A percentile compares a stretch with the other conserved stretches of the same genome.
phyloP scores from a whole-genome alignment of 2,113 vertebrate genomes.

The Thermophis baileyi region DNA sequence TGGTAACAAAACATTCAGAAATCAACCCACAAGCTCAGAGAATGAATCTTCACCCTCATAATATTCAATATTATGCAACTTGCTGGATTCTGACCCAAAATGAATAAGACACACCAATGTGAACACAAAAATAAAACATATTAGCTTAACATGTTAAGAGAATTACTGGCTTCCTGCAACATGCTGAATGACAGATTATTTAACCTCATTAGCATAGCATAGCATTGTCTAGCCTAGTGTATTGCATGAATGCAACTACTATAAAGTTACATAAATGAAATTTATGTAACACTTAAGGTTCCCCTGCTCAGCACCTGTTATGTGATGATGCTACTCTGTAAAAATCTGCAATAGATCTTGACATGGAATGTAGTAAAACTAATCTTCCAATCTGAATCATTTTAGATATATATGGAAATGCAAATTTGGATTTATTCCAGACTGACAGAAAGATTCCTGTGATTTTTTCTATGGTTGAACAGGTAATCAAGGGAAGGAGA shows the following conservation, averaged over 20 bases:
- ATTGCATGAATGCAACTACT: not conserved
- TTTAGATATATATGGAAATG: not conserved
- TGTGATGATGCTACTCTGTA: not conserved
- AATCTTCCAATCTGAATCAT: not conserved
- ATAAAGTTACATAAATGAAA: not conserved
- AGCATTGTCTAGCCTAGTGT: not conserved
- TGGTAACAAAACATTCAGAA: too few relatives aligned
- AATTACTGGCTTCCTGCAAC: not conserved
- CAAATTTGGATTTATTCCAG: not conserved
- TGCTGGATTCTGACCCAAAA: not conserved
- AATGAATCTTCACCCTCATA: too few relatives aligned
- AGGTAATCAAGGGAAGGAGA: not conserved
- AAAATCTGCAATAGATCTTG: not conserved
- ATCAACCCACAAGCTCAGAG: too few relatives aligned
- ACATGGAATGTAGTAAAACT: not conserved
- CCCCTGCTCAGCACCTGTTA: too few relatives aligned
- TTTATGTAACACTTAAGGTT: not conserved
- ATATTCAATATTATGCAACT: not conserved
- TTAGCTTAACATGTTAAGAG: not conserved
- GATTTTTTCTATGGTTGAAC: not conserved
- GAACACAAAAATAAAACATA: not conserved
- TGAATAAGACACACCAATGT: not conserved
- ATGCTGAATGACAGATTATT: not conserved
- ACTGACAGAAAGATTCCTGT: not conserved
- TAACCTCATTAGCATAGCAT: not conserved